These are phyloP conservation scores for Eupelmus urozonus DNA, from an alignment of 2,888 invertebrate species.

Conservation along the genomic window DNA sequence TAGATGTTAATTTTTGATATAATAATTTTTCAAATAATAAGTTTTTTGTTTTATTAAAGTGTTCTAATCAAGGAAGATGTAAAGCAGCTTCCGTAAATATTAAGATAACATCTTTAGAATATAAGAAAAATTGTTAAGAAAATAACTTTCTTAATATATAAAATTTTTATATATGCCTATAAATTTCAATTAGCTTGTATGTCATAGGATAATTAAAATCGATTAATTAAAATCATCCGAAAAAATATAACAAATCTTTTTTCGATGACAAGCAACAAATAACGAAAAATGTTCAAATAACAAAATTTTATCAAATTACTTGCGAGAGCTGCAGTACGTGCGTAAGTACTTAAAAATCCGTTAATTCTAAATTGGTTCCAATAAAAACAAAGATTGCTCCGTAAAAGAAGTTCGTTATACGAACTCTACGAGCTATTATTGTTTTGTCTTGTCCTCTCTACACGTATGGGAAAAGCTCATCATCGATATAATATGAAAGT, in stretches of 20 bases:
- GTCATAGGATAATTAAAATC: too few relatives aligned
- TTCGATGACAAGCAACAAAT: not conserved
- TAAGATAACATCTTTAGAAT: not conserved
- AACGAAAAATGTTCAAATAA: not conserved
- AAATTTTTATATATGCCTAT: too few relatives aligned
- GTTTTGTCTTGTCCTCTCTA: constrained; percentile 31
- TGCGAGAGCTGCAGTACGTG: not conserved
- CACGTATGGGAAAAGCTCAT: not conserved
- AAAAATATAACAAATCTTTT: not conserved
- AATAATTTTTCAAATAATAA: too few relatives aligned
- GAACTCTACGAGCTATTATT: constrained; percentile 57
- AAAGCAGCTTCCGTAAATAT: not conserved
- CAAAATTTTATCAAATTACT: constrained; percentile 30
- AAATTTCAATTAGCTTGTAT: too few relatives aligned
- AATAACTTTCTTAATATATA: not conserved
- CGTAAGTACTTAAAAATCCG: constrained; percentile 39
- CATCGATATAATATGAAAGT: not conserved
- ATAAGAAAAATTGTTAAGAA: not conserved
- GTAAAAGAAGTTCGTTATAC: constrained; percentile 52
- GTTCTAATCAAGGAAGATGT: too few relatives aligned
- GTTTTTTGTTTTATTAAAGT: too few relatives aligned
- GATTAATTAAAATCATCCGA: too few relatives aligned
- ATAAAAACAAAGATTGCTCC: constrained; percentile 48
- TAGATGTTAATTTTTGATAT: too few relatives aligned
- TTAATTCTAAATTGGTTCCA: constrained; percentile 14